A percentile compares a stretch with the other conserved stretches of the same genome.
These are phyloP conservation scores for Cnemophilus loriae DNA, from an alignment of 2,113 vertebrate species.

Conservation along the genomic window DNA sequence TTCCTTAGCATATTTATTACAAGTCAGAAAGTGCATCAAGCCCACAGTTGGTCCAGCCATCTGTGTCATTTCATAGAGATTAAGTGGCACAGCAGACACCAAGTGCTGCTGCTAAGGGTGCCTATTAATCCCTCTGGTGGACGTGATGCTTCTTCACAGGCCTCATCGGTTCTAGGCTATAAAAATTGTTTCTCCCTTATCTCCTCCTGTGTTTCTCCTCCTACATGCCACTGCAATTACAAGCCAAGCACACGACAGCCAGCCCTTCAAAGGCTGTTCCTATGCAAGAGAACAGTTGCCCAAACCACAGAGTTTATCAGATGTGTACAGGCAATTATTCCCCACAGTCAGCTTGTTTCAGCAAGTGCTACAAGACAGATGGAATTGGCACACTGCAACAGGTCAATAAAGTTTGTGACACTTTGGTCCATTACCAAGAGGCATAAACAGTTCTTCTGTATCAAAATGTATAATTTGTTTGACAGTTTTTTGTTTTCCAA, in stretches of 20 bases:
- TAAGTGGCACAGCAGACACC: background rate
- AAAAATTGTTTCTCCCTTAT: background rate
- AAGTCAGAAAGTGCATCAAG: background rate
- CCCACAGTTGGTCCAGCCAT: background rate
- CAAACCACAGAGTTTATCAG: background rate
- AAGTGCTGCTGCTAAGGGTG: background rate
- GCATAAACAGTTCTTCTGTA: background rate
- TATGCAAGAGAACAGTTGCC: background rate
- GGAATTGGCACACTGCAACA: background rate
- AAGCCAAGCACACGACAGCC: background rate
- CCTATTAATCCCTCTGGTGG: background rate
- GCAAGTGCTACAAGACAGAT: background rate
- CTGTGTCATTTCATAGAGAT: background rate
- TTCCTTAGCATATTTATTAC: background rate
- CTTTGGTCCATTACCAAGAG: background rate
- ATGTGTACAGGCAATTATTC: background rate
- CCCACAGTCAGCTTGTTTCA: background rate
- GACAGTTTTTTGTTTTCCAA: background rate
- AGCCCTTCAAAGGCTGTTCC: background rate
- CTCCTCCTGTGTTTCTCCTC: background rate
- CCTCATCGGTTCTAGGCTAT: background rate
- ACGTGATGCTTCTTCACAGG: background rate
- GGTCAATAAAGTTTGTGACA: slow-evolving; percentile 34
- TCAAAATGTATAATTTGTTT: background rate
- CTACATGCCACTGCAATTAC: background rate